Percentiles rank a stretch among this genome's conserved stretches.
These are phyloP conservation scores for Chinchilla lanigera DNA, from an alignment of 2,113 vertebrate species.

Conservation along the genomic window DNA sequence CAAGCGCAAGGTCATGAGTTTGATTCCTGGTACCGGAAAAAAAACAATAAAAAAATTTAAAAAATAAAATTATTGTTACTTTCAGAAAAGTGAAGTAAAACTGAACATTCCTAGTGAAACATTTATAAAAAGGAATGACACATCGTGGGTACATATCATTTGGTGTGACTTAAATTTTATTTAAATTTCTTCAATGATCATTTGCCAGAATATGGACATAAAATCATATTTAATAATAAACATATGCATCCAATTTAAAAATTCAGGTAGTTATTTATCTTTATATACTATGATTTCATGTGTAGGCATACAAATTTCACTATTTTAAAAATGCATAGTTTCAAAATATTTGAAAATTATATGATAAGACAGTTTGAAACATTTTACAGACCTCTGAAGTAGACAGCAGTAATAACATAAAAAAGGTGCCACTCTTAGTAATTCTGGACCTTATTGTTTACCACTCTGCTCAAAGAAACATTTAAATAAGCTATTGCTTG, in stretches of 20 bases:
- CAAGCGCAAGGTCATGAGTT: too few relatives aligned
- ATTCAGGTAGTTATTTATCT: background rate
- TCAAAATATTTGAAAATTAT: background rate
- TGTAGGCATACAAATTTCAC: background rate
- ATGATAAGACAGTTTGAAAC: background rate
- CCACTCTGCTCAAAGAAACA: background rate
- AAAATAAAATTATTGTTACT: background rate
- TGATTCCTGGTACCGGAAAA: too few relatives aligned
- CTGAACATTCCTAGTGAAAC: background rate
- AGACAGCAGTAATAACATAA: background rate
- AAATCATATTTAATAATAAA: background rate
- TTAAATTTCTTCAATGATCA: background rate
- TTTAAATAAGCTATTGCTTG: background rate
- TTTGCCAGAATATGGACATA: background rate
- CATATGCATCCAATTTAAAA: background rate
- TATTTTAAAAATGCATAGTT: background rate
- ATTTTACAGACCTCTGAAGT: background rate
- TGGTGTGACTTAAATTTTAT: conserved; percentile 9
- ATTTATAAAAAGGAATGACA: background rate
- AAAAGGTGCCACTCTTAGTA: background rate
- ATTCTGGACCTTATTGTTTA: background rate
- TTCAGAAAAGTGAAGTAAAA: background rate
- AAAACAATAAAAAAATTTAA: too few relatives aligned
- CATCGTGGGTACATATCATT: background rate
- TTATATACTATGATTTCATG: background rate